A percentile compares a stretch with the other conserved stretches of the same genome.
Conservation (phyloP, 2,113 vertebrate genomes). For the Chamaea fasciata region DNA sequence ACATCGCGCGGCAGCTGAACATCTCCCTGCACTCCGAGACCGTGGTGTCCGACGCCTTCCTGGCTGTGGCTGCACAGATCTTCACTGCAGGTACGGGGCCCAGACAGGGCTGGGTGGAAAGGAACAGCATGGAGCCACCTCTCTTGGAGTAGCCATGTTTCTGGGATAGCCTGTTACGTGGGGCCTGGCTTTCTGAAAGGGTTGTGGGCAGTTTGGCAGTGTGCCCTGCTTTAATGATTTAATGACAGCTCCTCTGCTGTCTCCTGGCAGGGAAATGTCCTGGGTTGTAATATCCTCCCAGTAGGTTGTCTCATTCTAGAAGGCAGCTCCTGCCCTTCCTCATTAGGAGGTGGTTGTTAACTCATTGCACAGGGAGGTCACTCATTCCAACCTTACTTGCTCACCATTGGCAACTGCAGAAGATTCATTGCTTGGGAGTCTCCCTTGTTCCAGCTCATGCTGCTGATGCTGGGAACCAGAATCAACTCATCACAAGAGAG, state of each 20-base stretch:
- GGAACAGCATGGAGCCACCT: not conserved
- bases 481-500: constrained; percentile 10
- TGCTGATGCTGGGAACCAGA: constrained; percentile 5
- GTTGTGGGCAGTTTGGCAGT: not conserved
- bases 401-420: not conserved
- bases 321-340: not conserved
- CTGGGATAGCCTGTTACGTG: not conserved
- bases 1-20: constrained; percentile 89
- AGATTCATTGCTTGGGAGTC: not conserved
- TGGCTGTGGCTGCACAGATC: constrained; percentile 91
- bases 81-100: constrained; percentile 85
- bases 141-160: not conserved
- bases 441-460: not conserved
- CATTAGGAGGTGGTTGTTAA: not conserved
- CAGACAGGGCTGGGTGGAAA: not conserved
- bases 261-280: not conserved
- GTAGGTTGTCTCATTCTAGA: not conserved
- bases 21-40: constrained; percentile 87
- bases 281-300: not conserved
- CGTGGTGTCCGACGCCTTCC: constrained; percentile 88
- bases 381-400: constrained; percentile 24
- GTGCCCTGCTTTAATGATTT: not conserved
- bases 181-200: not conserved
- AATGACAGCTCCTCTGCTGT: not conserved
- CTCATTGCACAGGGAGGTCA: not conserved